These are phyloP conservation scores for Eleginops maclovinus DNA, from an alignment of 2,113 vertebrate genomes.

Conservation along the genomic window DNA sequence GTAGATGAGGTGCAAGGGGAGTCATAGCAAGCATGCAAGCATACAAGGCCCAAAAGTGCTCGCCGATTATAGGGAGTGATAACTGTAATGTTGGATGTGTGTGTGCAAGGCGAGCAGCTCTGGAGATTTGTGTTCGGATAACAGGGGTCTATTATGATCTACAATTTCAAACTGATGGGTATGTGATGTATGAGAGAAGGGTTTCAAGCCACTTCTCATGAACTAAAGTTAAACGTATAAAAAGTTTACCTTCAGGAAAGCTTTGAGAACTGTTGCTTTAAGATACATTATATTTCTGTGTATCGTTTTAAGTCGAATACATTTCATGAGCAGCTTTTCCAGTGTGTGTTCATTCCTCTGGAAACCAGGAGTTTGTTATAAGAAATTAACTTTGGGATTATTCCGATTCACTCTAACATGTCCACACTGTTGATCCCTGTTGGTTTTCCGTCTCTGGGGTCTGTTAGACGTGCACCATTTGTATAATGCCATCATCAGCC, in stretches of 20 bases:
- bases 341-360: conserved; percentile 30
- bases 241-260: conserved; percentile 19
- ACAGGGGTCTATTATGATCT: conserved; percentile 50
- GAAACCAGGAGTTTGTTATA: conserved; percentile 49
- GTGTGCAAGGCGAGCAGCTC: conserved; percentile 38
- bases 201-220: conserved; percentile 6
- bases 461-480: conserved; percentile 61
- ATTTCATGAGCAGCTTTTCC: conserved; percentile 17
- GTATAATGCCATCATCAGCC: conserved; percentile 74
- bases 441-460: conserved; percentile 69
- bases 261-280: conserved; percentile 17
- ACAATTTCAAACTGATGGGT: conserved; percentile 35
- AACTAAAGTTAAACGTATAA: conserved; percentile 9
- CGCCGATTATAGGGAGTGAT: conserved; percentile 71
- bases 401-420: conserved; percentile 54
- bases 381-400: conserved; percentile 51
- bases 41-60: conserved; percentile 59
- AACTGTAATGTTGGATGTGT: conserved; percentile 57
- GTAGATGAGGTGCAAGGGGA: conserved; percentile 69
- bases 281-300: conserved; percentile 9
- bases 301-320: background rate
- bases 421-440: conserved; percentile 65
- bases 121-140: conserved; percentile 55
- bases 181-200: background rate
- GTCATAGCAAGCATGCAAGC: conserved; percentile 60